Evolutionary conservation across 2,113 vertebrate genomes (phyloP).

Genomic region (Charina bottae): DNA sequence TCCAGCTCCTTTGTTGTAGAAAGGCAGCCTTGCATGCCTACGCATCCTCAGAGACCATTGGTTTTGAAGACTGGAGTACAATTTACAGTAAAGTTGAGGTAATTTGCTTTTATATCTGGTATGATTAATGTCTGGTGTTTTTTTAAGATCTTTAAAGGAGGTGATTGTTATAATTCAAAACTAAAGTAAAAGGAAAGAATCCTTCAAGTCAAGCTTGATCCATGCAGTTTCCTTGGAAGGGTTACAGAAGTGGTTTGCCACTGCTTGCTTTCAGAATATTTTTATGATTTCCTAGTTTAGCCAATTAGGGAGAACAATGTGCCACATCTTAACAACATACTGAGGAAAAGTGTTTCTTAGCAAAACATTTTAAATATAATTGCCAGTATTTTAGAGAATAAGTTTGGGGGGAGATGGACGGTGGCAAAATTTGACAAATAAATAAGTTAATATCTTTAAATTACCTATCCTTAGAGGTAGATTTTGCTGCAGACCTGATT

Average conservation of each 20-base stretch:
- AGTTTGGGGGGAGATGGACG: too few relatives aligned
- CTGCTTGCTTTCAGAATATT: not conserved
- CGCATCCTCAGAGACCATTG: slow-evolving; percentile 92
- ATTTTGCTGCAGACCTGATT: not conserved
- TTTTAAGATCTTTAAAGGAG: not conserved
- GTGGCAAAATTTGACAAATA: too few relatives aligned
- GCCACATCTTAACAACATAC: not conserved
- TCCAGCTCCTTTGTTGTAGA: slow-evolving; percentile 94
- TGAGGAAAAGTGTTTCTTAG: not conserved
- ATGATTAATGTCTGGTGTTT: not conserved
- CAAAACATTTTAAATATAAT: not conserved
- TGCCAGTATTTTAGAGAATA: not conserved
- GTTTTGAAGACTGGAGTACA: slow-evolving; percentile 96
- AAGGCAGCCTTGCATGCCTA: slow-evolving; percentile 97
- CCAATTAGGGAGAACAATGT: not conserved
- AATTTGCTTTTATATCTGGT: slow-evolving; percentile 26
- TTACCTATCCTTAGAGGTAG: not conserved
- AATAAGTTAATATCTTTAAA: not conserved
- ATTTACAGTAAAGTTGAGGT: slow-evolving; percentile 98
- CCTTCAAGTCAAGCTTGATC: not conserved
- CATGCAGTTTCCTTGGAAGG: not conserved
- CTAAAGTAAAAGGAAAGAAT: not conserved
- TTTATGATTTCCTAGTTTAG: not conserved
- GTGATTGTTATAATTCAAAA: too few relatives aligned
- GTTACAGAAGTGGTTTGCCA: not conserved